Base-by-base conservation (phyloP, 2,888 invertebrate genomes). In the Microctonus hyperodae region DNA sequence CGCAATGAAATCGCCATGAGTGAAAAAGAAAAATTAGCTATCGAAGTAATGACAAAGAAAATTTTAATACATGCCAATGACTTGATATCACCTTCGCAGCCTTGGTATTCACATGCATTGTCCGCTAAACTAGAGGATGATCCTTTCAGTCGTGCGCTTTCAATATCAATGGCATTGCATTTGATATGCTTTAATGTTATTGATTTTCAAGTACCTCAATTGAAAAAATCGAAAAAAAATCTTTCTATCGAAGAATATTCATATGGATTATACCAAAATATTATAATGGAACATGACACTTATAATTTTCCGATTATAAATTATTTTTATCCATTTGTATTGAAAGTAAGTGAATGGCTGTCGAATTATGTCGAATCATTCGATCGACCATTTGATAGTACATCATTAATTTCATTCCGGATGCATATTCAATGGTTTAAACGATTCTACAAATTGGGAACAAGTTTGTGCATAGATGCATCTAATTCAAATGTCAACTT, bases 351-450 rank as follows among this genome's bases (percentile, higher is more conserved):
- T 62, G 76, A 79, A 1, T 85, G 85, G 70, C 81, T 91, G 0
- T 16, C 23, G n/a, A 56, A 10, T 9, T 66, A 66, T 9, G 22
- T 66, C 3, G 70, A 76, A 23, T 20, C 48, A 13, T 33, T 50
- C 56, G 65, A 13, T 11, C 61, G 79, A 2, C 72, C 72, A 0
- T 69, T 88, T 9, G 81, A 83, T 65, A 83, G 86, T 68, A 73
- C 79, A 69, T 77, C 80, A 1, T 82, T 85, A 10, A 84, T 88
- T 35, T 73, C 81, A 33, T 73, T 88, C 2, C 74, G 89, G 1
- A 85, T 85, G 60, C 78, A 86, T 6, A 75, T 90, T 10, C 87
- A 86, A 67, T 90, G 89, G 89, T 82, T 88, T 44, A 81, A 77
- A 37, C 82, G 89, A 74, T 87, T 88, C 64, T 74, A 84, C 11